phyloP scores from a whole-genome alignment of 2,113 vertebrate species.

The Neotragus pygmaeus region DNA sequence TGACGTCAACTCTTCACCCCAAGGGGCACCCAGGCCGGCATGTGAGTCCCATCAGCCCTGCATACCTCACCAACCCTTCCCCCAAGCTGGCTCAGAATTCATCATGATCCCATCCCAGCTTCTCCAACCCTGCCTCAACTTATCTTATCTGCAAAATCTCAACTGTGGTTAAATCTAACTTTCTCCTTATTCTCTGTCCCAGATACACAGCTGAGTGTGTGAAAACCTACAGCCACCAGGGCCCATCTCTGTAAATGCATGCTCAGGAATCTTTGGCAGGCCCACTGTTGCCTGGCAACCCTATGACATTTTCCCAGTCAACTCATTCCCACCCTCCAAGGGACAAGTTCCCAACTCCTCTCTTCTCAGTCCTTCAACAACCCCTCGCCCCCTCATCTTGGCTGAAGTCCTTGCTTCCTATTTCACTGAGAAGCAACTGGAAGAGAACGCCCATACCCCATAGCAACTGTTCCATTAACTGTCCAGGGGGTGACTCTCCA shows the following conservation, averaged over 20 bases:
- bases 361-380: not conserved
- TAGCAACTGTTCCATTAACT: not conserved
- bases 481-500: not conserved
- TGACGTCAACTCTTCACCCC: not conserved
- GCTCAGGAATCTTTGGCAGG: not conserved
- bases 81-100: not conserved
- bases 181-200: not conserved
- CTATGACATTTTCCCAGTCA: not conserved
- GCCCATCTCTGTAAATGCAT: not conserved
- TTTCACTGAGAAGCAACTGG: not conserved
- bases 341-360: not conserved
- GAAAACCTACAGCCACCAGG: not conserved
- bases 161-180: not conserved
- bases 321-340: not conserved
- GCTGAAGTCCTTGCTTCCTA: not conserved
- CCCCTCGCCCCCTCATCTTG: not conserved
- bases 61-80: not conserved
- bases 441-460: not conserved
- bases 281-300: not conserved
- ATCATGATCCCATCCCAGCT: fast-evolving
- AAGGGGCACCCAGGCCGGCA: not conserved
- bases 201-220: not conserved
- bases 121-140: not conserved
- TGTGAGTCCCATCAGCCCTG: not conserved
- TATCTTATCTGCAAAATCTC: not conserved